Conservation (phyloP, 2,113 vertebrate species). For the Notechis scutatus region DNA sequence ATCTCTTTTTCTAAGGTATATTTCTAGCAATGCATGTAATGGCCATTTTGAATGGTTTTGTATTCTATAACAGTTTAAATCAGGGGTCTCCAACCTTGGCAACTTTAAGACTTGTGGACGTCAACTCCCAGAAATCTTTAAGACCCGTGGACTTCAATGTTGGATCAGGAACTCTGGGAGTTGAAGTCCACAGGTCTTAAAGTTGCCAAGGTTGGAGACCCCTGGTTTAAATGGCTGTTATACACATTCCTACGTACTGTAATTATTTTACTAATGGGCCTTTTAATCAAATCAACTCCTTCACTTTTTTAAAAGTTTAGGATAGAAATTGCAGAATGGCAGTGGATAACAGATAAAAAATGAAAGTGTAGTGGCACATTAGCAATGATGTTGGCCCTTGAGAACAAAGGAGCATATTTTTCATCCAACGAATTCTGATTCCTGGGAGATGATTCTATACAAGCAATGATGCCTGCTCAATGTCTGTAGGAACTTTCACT, state of each 20-base stretch:
- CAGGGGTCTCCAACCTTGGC: too few species aligned
- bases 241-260: background rate
- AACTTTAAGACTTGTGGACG: too few species aligned
- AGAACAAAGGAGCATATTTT: background rate
- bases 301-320: background rate
- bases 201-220: too few species aligned
- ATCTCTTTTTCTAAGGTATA: background rate
- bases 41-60: background rate
- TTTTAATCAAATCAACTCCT: background rate
- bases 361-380: background rate
- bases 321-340: background rate
- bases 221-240: background rate
- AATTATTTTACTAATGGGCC: background rate
- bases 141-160: too few species aligned
- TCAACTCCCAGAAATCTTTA: too few species aligned
- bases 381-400: background rate
- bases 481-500: background rate
- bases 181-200: too few species aligned
- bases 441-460: background rate
- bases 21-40: background rate
- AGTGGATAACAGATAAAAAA: background rate
- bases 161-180: too few species aligned
- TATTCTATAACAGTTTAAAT: background rate
- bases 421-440: background rate
- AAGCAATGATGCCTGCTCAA: background rate